Evolutionary conservation across 1,140 invertebrate species (phyloP).

Genomic region (Macrobrachium nipponense): DNA sequence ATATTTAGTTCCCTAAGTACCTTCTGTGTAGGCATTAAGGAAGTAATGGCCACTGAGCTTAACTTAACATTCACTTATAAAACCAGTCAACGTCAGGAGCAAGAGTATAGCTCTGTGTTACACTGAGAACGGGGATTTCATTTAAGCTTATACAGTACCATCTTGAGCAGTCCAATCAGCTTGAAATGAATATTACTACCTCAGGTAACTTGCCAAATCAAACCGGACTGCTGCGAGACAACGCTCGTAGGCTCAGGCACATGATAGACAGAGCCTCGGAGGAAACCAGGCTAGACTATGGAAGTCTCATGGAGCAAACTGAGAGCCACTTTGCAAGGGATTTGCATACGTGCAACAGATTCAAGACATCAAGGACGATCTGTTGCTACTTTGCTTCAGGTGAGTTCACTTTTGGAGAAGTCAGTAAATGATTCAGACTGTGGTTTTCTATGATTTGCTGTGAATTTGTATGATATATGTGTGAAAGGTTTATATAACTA

Average conservation of each 20-base stretch:
- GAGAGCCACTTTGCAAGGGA: not conserved
- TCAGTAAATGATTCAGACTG: not conserved
- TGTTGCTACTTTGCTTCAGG: constrained; percentile 43
- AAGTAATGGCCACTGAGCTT: no score
- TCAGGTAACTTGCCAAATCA: constrained; percentile 47
- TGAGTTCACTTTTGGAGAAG: not conserved
- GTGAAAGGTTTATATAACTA: no score
- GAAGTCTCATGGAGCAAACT: constrained; percentile 6
- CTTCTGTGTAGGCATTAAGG: no score
- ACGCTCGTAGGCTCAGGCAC: constrained; percentile 11
- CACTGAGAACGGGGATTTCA: no score
- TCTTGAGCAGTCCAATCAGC: no score
- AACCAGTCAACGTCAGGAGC: no score
- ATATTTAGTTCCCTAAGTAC: no score
- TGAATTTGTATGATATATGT: no score
- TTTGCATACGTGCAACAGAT: not conserved
- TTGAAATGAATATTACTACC: no score
- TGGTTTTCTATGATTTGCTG: not conserved
- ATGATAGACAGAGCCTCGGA: constrained; percentile 15
- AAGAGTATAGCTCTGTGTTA: no score
- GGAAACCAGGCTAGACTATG: constrained; percentile 29
- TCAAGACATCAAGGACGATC: constrained; percentile 9
- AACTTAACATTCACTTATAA: no score
- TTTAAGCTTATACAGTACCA: no score
- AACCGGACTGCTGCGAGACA: constrained; percentile 30